Conservation (phyloP, 2,888 invertebrate genomes). For the Coenonympha glycerion region DNA sequence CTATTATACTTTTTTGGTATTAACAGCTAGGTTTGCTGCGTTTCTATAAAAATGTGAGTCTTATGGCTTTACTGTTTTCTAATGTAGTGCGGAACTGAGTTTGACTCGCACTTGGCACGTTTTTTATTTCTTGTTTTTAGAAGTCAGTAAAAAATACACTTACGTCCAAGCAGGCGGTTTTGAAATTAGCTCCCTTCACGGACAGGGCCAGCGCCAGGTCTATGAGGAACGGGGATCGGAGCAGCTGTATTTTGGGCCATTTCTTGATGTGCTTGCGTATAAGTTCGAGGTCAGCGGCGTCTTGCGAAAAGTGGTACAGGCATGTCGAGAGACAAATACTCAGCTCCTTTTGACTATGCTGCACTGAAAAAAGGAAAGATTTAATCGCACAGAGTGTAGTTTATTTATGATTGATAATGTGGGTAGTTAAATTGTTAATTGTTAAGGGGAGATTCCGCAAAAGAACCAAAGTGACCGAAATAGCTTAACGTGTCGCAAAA, state of each 20-base stretch:
- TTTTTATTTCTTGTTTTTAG: too few species aligned
- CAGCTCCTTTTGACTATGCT: constrained; percentile 52
- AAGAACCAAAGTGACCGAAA: too few species aligned
- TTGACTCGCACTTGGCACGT: too few species aligned
- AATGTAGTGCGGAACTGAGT: too few species aligned
- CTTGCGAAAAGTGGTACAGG: constrained; percentile 58
- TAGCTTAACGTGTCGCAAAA: too few species aligned
- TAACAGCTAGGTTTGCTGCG: too few species aligned
- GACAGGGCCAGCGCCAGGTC: constrained; percentile 58
- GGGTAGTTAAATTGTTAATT: too few species aligned
- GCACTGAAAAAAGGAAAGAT: constrained; percentile 36
- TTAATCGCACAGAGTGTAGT: neutral
- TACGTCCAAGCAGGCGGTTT: constrained; percentile 57
- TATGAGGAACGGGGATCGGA: constrained; percentile 54
- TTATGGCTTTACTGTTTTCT: too few species aligned
- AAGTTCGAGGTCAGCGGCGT: constrained; percentile 50
- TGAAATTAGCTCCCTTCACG: constrained; percentile 53
- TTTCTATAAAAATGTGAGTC: too few species aligned
- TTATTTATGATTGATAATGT: neutral
- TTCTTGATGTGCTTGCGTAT: constrained; percentile 47
- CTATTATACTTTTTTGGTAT: too few species aligned
- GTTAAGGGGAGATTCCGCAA: too few species aligned
- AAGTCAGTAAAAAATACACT: constrained; percentile 36
- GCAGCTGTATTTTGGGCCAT: constrained; percentile 58
- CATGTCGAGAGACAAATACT: constrained; percentile 61